These are phyloP conservation scores for Chionoecetes opilio DNA, from an alignment of 1,140 invertebrate genomes.

Conservation along the genomic window DNA sequence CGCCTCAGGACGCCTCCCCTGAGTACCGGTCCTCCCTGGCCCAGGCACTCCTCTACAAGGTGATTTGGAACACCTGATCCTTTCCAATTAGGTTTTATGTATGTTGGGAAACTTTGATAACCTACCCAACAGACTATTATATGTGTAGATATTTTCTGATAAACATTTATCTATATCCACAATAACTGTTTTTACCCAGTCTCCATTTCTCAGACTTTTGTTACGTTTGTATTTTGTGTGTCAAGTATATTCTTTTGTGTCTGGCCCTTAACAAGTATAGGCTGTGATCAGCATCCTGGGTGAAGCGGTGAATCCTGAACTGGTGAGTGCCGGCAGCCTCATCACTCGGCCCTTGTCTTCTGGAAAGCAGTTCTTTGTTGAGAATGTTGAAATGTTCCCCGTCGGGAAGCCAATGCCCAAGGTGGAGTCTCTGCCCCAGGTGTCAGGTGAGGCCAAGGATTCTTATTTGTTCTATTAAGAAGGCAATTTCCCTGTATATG, in stretches of 20 bases:
- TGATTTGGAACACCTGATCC: background rate
- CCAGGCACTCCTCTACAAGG: constrained; percentile 81
- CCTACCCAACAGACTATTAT: too few relatives aligned
- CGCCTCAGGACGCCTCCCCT: constrained; percentile 75
- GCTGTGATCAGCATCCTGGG: constrained; percentile 81
- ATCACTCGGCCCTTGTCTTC: constrained; percentile 87
- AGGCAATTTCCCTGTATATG: background rate
- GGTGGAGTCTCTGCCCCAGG: constrained; percentile 87
- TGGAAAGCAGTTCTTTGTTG: constrained; percentile 90
- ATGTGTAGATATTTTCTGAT: too few relatives aligned
- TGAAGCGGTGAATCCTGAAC: constrained; percentile 65
- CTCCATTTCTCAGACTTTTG: too few relatives aligned
- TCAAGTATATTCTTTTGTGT: too few relatives aligned
- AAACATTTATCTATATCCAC: too few relatives aligned
- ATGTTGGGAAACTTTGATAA: too few relatives aligned
- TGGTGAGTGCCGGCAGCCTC: constrained; percentile 84
- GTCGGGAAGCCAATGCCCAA: constrained; percentile 91
- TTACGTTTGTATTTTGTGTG: too few relatives aligned
- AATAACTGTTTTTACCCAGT: too few relatives aligned
- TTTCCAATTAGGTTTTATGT: too few relatives aligned
- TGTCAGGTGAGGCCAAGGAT: constrained; percentile 67
- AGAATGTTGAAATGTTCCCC: constrained; percentile 90
- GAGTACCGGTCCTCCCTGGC: constrained; percentile 81
- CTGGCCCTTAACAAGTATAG: too few relatives aligned
- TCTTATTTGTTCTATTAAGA: background rate